Base-by-base conservation (phyloP, 2,797 vertebrate genomes). In the Enteromius fasciolatus region DNA sequence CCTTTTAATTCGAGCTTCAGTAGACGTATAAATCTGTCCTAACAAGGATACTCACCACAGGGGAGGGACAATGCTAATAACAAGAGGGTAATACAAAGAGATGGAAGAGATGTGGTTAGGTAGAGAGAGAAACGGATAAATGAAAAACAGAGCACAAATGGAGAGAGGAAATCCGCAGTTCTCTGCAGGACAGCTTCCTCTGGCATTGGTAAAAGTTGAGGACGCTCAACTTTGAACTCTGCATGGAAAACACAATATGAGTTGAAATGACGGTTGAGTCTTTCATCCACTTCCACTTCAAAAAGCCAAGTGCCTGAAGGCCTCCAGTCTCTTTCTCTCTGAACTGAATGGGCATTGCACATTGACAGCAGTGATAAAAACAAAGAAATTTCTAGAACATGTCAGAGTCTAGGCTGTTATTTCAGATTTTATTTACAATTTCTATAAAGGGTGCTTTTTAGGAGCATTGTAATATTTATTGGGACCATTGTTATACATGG, bases 61-160 rank as follows among this genome's bases (percentile, higher is more conserved):
- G 80, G 80, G 46, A 57, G 61, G 61, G n/a, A 77, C 48, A 33
- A 72, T 59, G 75, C 48, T 82, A 74, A 74, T 78, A 74, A 74
- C 75, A 82, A 66, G 66, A 77, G 23, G 70, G 72, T 64, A 63
- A 57, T 68, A 66, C 54, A 52, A 57, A 82, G 50, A 77, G 66
- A 77, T 50, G 64, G 75, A 68, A 88, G 89, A 93, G 92, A 93
- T 93, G 93, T 91, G 87, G 86, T 90, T 89, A 91, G 90, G 89
- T 88, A 89, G 89, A 92, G 84, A 86, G 82, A 77, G 75, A 80
- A 67, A 84, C 61, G 76, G 66, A 70, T 86, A 86, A 11, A 73
- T 36, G 14, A 70, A 64, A 33, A 78, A 61, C 17, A 82, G 81
- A 80, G 83, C 87, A 86, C 83, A 78, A 68, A 75, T 41, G 17